phyloP scores from a whole-genome alignment of 2,888 invertebrate species.

The Sinelater perroti region DNA sequence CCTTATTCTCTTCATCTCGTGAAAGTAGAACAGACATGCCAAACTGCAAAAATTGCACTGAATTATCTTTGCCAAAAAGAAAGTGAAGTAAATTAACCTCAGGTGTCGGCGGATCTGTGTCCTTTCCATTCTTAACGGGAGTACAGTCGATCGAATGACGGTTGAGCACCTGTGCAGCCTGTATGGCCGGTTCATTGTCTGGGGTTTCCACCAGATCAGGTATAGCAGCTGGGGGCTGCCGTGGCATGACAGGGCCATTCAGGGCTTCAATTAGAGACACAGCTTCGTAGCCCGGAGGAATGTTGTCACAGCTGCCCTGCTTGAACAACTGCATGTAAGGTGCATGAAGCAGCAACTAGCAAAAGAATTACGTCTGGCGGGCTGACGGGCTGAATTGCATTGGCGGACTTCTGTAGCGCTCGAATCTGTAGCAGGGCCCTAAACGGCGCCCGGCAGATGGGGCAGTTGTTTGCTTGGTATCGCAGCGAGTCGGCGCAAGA shows the following conservation, averaged over 20 bases:
- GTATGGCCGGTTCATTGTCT: conserved; percentile 71
- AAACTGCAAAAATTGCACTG: conserved; percentile 58
- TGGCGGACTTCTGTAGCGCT: conserved; percentile 82
- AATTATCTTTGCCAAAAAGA: neutral
- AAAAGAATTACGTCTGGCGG: conserved; percentile 67
- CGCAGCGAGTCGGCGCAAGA: conserved; percentile 96
- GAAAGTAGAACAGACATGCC: conserved; percentile 77
- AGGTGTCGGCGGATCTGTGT: conserved; percentile 61
- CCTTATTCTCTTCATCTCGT: conserved; percentile 67
- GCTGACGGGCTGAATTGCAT: conserved; percentile 64
- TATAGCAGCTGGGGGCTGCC: conserved; percentile 60
- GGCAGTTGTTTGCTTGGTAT: conserved; percentile 98
- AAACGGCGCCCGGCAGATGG: conserved; percentile 98
- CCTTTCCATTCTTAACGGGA: conserved; percentile 58
- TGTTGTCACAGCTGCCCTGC: conserved; percentile 80
- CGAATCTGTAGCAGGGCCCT: conserved; percentile 94
- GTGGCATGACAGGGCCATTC: conserved; percentile 83
- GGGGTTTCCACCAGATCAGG: conserved; percentile 65
- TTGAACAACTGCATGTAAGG: neutral
- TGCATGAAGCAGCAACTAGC: neutral
- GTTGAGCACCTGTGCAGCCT: conserved; percentile 76
- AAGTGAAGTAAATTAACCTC: conserved; percentile 58
- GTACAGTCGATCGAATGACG: conserved; percentile 64
- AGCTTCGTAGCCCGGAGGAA: conserved; percentile 92
- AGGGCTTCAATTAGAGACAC: conserved; percentile 95